Conservation (phyloP, 2,113 vertebrate species). For the Chloroceryle aenea region DNA sequence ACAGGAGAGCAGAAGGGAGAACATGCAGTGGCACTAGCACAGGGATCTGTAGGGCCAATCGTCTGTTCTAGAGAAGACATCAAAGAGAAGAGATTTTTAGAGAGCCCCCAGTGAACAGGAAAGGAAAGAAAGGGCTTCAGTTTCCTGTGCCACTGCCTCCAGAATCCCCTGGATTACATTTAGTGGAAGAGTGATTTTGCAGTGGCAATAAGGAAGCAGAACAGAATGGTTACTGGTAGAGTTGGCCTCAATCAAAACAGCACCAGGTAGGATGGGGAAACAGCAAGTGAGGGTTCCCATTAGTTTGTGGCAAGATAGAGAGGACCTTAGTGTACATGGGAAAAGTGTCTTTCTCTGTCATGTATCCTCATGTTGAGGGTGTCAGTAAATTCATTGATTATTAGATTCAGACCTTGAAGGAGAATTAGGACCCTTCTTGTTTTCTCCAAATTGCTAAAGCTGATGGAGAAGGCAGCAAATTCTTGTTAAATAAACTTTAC, state of each 20-base stretch:
- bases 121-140: neutral
- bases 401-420: neutral
- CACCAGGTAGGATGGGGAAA: neutral
- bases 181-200: neutral
- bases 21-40: neutral
- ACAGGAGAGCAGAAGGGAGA: neutral
- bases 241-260: neutral
- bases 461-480: neutral
- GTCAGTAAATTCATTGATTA: neutral
- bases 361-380: neutral
- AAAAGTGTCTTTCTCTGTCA: neutral
- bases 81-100: neutral
- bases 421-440: neutral
- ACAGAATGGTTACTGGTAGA: neutral
- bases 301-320: neutral
- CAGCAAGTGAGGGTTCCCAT: neutral
- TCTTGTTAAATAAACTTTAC: accelerated
- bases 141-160: neutral
- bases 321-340: neutral
- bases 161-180: neutral
- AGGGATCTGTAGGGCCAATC: accelerated
- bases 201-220: neutral
- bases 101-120: neutral
- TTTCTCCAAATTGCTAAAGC: neutral
- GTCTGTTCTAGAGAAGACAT: neutral